These are phyloP conservation scores for Botia kubotai DNA, from an alignment of 2,797 vertebrate species.

Conservation along the genomic window DNA sequence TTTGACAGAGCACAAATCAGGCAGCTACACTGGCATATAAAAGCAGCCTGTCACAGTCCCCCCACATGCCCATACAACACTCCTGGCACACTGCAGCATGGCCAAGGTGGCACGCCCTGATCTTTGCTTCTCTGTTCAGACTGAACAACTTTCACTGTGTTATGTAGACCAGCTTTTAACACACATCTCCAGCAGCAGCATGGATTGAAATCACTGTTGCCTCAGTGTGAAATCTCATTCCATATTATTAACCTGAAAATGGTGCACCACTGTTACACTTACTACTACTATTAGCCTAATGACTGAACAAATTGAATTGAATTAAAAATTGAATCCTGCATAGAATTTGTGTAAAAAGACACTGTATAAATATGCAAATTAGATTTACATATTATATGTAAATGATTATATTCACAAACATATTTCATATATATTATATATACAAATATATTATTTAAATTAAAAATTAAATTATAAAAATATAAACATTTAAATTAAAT, in stretches of 20 bases:
- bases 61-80: constrained; percentile 69
- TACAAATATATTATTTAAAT: too few relatives aligned
- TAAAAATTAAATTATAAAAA: too few relatives aligned
- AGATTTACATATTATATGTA: too few relatives aligned
- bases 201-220: constrained; percentile 10
- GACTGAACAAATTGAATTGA: too few relatives aligned
- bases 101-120: constrained; percentile 53
- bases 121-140: constrained; percentile 51
- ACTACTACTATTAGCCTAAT: too few relatives aligned
- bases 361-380: too few relatives aligned
- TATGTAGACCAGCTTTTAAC: constrained; percentile 28
- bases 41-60: constrained; percentile 62
- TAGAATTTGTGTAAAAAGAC: too few relatives aligned
- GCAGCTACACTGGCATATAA: constrained; percentile 64
- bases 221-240: constrained; percentile 11
- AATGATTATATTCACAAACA: too few relatives aligned
- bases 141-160: constrained; percentile 41
- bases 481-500: too few relatives aligned
- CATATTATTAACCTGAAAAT: constrained; percentile 8
- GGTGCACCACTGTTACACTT: too few relatives aligned
- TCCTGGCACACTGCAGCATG: constrained; percentile 63
- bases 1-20: constrained; percentile 73
- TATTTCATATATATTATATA: too few relatives aligned
- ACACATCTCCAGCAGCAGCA: constrained; percentile 26
- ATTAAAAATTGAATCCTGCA: too few relatives aligned